Conservation (phyloP, 2,888 invertebrate genomes). For the Ormyrus thymus region DNA sequence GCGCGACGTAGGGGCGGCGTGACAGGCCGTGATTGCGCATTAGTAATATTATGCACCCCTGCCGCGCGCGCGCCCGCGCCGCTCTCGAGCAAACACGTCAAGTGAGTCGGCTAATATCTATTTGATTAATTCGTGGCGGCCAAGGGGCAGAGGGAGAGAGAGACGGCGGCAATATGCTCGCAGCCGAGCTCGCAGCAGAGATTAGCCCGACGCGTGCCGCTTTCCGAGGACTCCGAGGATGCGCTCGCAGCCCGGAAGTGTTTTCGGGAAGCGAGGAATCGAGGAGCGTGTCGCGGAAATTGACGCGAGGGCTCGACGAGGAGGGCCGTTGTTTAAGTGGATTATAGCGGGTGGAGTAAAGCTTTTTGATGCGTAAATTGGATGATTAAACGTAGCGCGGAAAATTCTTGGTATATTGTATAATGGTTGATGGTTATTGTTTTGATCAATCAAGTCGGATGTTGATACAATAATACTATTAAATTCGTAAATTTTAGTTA, state of each 20-base stretch:
- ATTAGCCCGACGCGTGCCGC: constrained; percentile 13
- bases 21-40: constrained; percentile 56
- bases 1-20: not conserved
- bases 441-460: too few relatives aligned
- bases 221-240: too few relatives aligned
- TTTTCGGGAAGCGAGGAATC: constrained; percentile 12
- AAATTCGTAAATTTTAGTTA: too few relatives aligned
- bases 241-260: not conserved
- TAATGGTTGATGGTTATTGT: too few relatives aligned
- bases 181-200: not conserved
- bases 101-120: constrained; percentile 72
- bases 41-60: constrained; percentile 72
- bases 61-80: not conserved
- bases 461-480: too few relatives aligned
- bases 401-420: too few relatives aligned
- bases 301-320: too few relatives aligned
- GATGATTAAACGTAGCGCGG: too few relatives aligned
- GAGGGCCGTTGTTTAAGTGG: too few relatives aligned
- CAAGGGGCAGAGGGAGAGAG: not conserved
- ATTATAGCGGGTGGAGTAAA: too few relatives aligned
- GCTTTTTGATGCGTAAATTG: too few relatives aligned
- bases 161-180: constrained; percentile 44
- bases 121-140: constrained; percentile 70
- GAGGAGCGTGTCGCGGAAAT: constrained; percentile 9
- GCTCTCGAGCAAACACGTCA: constrained; percentile 63